Percentiles rank a stretch among this genome's conserved stretches.
Conservation (phyloP, 1,140 invertebrate species). For the Trichonephila clavata region DNA sequence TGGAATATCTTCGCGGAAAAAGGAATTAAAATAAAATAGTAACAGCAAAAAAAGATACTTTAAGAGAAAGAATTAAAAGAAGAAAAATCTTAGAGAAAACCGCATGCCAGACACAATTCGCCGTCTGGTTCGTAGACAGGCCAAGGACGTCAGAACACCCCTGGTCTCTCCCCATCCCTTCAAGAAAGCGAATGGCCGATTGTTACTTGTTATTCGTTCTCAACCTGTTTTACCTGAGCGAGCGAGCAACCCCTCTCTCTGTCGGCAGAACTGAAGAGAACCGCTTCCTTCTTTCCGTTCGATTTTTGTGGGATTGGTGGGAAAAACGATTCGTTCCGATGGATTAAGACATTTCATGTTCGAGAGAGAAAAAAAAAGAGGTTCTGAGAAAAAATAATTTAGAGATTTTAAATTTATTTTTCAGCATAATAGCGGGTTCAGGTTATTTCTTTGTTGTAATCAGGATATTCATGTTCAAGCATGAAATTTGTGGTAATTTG, state of each 20-base stretch:
- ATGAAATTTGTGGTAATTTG: too few relatives aligned
- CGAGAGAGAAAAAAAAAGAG: too few relatives aligned
- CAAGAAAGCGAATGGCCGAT: neutral
- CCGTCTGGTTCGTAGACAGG: constrained; percentile 59
- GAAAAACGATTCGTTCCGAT: too few relatives aligned
- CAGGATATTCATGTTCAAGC: too few relatives aligned
- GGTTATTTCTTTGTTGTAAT: too few relatives aligned
- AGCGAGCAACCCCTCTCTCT: neutral
- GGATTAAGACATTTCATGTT: too few relatives aligned
- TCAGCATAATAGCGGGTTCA: too few relatives aligned
- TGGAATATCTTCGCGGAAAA: neutral
- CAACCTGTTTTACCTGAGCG: constrained; percentile 71
- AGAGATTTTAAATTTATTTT: too few relatives aligned
- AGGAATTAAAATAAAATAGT: constrained; percentile 22
- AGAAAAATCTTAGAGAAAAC: neutral
- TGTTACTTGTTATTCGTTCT: constrained; percentile 58
- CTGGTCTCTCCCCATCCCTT: neutral
- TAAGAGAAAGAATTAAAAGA: constrained; percentile 8
- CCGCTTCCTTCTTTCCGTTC: too few relatives aligned
- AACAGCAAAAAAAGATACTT: constrained; percentile 14
- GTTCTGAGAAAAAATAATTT: too few relatives aligned
- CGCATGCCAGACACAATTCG: constrained; percentile 43
- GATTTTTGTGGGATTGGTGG: too few relatives aligned
- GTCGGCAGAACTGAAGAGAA: too few relatives aligned
- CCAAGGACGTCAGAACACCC: constrained; percentile 57